phyloP scores from a whole-genome alignment of 2,797 vertebrate genomes.

The Streptopelia turtur region DNA sequence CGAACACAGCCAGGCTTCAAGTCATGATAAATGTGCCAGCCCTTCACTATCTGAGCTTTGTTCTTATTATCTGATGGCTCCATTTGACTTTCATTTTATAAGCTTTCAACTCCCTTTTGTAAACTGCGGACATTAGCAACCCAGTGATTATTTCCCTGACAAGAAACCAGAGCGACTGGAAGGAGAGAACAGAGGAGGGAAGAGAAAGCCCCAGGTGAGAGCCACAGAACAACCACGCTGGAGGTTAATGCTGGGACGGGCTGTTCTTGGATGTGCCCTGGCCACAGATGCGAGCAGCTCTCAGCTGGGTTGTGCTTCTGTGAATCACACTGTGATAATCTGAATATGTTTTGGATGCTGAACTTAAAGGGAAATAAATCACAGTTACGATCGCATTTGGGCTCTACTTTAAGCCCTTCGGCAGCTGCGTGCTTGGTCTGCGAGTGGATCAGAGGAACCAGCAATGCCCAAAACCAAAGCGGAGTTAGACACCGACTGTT shows the following conservation, averaged over 20 bases:
- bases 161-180: not conserved
- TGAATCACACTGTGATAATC: not conserved
- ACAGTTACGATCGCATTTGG: slow-evolving; percentile 18
- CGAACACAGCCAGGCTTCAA: slow-evolving; percentile 23
- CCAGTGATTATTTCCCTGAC: slow-evolving; percentile 29
- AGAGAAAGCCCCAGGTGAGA: not conserved
- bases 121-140: slow-evolving; percentile 13
- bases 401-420: not conserved
- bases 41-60: slow-evolving; percentile 42
- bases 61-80: slow-evolving; percentile 71
- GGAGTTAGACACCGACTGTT: not conserved
- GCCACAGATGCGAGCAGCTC: slow-evolving; percentile 8
- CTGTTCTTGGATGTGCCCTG: not conserved
- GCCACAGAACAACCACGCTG: not conserved
- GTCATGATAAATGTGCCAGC: slow-evolving; percentile 61
- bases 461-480: not conserved
- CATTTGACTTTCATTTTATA: slow-evolving; percentile 70
- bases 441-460: not conserved
- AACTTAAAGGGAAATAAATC: slow-evolving; percentile 44
- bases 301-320: not conserved
- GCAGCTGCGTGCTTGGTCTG: not conserved
- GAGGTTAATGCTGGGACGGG: not conserved
- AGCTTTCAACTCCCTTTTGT: slow-evolving; percentile 57
- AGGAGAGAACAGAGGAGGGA: not conserved
- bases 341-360: not conserved